Base-by-base conservation (phyloP, 2,888 invertebrate genomes). In the Conomelus anceps region DNA sequence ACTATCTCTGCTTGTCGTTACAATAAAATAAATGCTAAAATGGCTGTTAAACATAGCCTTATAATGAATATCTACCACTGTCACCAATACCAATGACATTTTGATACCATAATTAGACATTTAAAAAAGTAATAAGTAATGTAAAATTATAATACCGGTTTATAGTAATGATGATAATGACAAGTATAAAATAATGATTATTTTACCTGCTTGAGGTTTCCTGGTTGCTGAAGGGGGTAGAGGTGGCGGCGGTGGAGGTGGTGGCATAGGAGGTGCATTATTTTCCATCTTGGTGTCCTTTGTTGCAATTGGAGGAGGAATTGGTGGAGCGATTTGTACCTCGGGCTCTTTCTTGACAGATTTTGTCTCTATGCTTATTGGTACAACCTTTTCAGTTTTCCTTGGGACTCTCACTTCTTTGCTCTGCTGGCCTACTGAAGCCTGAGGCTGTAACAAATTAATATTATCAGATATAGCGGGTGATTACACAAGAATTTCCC, bases 251-350 rank as follows among this genome's bases (percentile, higher is more conserved):
- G 89, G 89, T 11, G 89, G 89, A 13, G 89, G 88, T 6, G 89
- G 87, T 24, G 90, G 89, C 63, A 89, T 88, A 22, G 89, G 89
- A 0, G 90, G 91, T 1, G 91, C 89, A 20, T 90, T 90, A 26
- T 88, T 89, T 23, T 89, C 84, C 63, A 88, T 63, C 17, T 11
- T 22, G 22, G 34, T 13, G n/a, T 29, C 88, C 24, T 86, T 86
- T 29, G 3, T 86, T 86, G 26, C 11, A n/a, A 22, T 13, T 20
- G 22, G n/a, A 24, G 23, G 22, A 86, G 23, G 86, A 86, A n/a
- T 24, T 23, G n/a, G 23, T 3, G 86, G 24, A 23, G 24, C 85
- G 22, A 85, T 22, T 24, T 22, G 22, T 85, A 23, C n/a, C 22
- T 85, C 63, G 3, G 63, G 63, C 63, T 63, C 85, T 86, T 22